Conservation (phyloP, 2,797 vertebrate genomes). For the Pseudotriccus pelzelni region DNA sequence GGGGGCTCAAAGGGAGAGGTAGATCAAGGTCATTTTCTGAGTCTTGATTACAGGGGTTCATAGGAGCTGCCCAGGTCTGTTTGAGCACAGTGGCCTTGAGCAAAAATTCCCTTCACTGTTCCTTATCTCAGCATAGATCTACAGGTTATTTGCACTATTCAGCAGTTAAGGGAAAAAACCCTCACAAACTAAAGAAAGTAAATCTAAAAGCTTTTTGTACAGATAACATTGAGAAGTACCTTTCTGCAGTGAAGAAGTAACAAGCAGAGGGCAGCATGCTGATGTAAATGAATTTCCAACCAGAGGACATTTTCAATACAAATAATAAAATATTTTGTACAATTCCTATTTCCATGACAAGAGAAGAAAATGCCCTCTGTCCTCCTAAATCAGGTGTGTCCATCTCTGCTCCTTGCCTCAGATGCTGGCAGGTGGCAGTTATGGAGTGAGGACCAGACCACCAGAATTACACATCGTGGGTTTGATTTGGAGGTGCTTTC, state of each 20-base stretch:
- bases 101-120: background rate
- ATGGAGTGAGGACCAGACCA: background rate
- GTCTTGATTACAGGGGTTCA: background rate
- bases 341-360: background rate
- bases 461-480: background rate
- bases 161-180: background rate
- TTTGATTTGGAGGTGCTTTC: background rate
- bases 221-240: background rate
- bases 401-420: background rate
- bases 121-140: conserved; percentile 47
- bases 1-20: background rate
- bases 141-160: conserved; percentile 25
- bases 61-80: background rate
- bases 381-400: background rate
- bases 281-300: background rate
- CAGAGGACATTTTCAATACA: background rate
- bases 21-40: conserved; percentile 24
- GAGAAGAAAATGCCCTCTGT: background rate
- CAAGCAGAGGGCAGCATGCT: background rate
- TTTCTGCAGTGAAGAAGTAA: background rate
- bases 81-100: conserved; percentile 40
- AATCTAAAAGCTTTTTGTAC: background rate
- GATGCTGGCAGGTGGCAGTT: background rate
- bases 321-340: background rate
- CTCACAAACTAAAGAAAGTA: background rate